Percentiles rank a stretch among this genome's conserved stretches.
phyloP scores from a whole-genome alignment of 2,797 vertebrate species.

The Muscicapa comitata region DNA sequence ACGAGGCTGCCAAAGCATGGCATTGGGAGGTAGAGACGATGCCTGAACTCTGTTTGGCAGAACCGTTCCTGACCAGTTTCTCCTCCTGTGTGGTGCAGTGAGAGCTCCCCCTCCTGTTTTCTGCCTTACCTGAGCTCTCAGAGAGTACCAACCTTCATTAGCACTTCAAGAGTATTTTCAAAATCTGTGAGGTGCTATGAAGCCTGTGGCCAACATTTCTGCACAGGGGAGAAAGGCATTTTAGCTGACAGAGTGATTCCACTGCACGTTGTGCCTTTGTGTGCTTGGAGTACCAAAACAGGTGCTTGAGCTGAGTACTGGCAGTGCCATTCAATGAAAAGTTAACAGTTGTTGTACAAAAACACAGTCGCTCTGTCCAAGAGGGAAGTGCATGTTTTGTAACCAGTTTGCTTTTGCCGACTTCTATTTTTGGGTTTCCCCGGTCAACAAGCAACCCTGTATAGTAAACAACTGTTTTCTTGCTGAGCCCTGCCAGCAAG shows the following conservation, averaged over 20 bases:
- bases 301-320: background rate
- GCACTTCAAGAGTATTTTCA: background rate
- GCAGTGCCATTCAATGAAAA: background rate
- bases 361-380: background rate
- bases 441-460: background rate
- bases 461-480: background rate
- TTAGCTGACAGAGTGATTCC: background rate
- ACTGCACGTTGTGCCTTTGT: rapidly evolving
- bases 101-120: constrained; percentile 31
- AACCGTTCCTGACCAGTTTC: background rate
- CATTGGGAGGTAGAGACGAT: background rate
- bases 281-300: background rate
- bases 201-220: background rate
- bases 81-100: background rate
- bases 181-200: background rate
- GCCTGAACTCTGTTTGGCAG: background rate
- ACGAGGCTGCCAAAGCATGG: background rate
- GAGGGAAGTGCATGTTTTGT: background rate
- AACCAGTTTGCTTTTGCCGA: background rate
- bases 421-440: background rate
- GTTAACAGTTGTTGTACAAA: background rate
- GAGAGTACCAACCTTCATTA: background rate
- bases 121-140: background rate
- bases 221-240: background rate
- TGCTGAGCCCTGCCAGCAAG: background rate